Evolutionary conservation across 2,113 vertebrate species (phyloP).

Genomic region (Otocyon megalotis): DNA sequence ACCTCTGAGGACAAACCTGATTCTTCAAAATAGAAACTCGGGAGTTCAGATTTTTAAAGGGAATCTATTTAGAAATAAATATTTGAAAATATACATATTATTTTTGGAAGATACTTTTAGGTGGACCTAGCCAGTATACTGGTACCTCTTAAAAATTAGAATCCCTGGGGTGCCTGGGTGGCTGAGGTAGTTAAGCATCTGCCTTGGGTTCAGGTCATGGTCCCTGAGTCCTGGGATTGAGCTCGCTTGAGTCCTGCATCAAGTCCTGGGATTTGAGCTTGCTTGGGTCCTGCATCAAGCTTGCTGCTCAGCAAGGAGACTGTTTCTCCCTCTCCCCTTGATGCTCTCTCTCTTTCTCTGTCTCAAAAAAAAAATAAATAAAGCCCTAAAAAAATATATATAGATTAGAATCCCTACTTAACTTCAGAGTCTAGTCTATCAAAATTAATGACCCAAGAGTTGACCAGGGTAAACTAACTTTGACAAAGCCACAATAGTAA

Average conservation of each 20-base stretch:
- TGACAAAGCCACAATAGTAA: neutral
- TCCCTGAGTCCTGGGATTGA: neutral
- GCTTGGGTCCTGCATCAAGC: too few species aligned
- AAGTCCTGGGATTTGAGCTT: too few species aligned
- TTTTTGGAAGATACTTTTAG: neutral
- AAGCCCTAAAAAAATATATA: neutral
- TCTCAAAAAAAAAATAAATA: neutral
- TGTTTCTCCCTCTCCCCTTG: neutral
- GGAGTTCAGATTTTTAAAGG: neutral
- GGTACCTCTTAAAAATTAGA: neutral
- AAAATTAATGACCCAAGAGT: neutral
- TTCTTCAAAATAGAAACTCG: slow-evolving; percentile 9
- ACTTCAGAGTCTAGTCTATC: neutral
- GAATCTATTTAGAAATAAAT: neutral
- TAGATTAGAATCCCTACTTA: neutral
- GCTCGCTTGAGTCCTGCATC: too few species aligned
- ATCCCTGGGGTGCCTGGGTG: neutral
- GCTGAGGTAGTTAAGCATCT: neutral
- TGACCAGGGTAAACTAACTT: neutral
- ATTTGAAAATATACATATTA: neutral
- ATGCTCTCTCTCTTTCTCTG: neutral
- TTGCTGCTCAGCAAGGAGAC: neutral
- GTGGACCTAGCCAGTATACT: neutral
- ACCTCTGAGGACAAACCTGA: neutral
- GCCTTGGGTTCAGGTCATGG: neutral